Conservation (phyloP, 2,113 vertebrate genomes). For the Scomber japonicus region DNA sequence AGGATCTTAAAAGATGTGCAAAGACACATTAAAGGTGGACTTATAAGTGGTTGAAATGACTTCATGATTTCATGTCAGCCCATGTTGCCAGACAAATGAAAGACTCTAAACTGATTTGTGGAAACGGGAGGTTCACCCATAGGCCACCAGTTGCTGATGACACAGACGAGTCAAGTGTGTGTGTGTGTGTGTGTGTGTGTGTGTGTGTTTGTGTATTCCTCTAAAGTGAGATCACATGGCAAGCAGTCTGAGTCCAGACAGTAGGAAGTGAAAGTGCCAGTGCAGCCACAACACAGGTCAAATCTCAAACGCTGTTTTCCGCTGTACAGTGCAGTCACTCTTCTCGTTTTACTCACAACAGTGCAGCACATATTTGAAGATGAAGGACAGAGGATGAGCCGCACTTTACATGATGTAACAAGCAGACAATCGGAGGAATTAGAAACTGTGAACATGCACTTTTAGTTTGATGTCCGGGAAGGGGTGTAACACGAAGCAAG, state of each 20-base stretch:
- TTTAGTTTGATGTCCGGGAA: neutral
- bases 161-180: constrained; percentile 1
- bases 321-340: constrained; percentile 51
- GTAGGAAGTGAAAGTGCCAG: constrained; percentile 83
- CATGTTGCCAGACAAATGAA: neutral
- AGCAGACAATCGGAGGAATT: constrained; percentile 5
- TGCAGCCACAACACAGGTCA: constrained; percentile 77
- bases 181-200: constrained; percentile 10
- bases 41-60: neutral
- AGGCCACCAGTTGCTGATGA: constrained; percentile 42
- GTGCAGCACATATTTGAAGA: constrained; percentile 14
- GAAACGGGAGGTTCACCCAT: constrained; percentile 1
- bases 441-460: constrained; percentile 13
- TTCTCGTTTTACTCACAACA: constrained; percentile 56
- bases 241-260: constrained; percentile 71
- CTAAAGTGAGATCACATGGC: constrained; percentile 66
- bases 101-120: constrained; percentile 1
- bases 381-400: constrained; percentile 23
- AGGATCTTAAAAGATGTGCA: neutral
- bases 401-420: constrained; percentile 48
- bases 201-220: constrained; percentile 45
- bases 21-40: neutral
- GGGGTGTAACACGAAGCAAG: neutral
- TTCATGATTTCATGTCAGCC: neutral
- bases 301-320: constrained; percentile 61